phyloP scores from a whole-genome alignment of 2,888 invertebrate genomes.

The Agrilus mali region DNA sequence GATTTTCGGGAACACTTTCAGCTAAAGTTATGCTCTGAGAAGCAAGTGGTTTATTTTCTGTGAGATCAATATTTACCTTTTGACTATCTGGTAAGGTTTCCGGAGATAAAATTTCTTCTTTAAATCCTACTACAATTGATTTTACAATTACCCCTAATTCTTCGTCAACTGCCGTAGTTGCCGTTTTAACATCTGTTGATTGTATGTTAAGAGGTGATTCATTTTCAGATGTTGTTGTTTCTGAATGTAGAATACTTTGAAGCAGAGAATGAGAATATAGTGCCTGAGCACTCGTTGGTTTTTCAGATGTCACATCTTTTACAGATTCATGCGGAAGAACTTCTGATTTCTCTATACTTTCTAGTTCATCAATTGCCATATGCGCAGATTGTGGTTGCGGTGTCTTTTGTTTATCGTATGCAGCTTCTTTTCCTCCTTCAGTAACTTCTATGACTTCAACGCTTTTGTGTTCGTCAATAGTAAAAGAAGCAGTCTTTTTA shows the following conservation, averaged over 20 bases:
- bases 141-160: conserved; percentile 34
- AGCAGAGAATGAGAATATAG: conserved; percentile 27
- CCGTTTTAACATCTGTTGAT: conserved; percentile 30
- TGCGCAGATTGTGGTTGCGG: conserved; percentile 28
- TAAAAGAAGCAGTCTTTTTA: conserved; percentile 31
- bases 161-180: conserved; percentile 31
- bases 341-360: conserved; percentile 38
- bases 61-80: conserved; percentile 23
- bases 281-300: conserved; percentile 26
- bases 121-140: conserved; percentile 38
- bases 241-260: conserved; percentile 24
- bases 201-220: conserved; percentile 27
- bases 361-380: conserved; percentile 29
- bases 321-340: conserved; percentile 31
- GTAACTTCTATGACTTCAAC: conserved; percentile 38
- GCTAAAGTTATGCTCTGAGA: conserved; percentile 32
- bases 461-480: conserved; percentile 32
- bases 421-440: conserved; percentile 36
- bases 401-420: conserved; percentile 22
- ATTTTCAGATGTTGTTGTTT: conserved; percentile 34
- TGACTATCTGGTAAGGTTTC: conserved; percentile 26
- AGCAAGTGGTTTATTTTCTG: conserved; percentile 34
- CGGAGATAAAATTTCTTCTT: conserved; percentile 30
- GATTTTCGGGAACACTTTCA: conserved; percentile 21
- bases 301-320: conserved; percentile 26